Conservation (phyloP, 2,797 vertebrate species). For the Acanthurus leucopareius region DNA sequence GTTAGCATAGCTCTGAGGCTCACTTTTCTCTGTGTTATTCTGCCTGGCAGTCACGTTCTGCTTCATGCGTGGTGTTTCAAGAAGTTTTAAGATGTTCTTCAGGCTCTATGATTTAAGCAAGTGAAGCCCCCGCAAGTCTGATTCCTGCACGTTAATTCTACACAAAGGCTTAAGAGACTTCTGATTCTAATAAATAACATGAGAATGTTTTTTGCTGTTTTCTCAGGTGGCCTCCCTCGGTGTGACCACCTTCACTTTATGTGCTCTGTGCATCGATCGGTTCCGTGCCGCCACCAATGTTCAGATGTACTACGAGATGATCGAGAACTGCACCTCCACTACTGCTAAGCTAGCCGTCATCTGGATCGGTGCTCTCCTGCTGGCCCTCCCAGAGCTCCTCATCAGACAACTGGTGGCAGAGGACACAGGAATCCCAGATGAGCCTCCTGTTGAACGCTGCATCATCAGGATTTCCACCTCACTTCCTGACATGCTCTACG, state of each 20-base stretch:
- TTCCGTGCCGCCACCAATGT: conserved; percentile 96
- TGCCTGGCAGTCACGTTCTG: neutral
- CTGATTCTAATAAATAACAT: neutral
- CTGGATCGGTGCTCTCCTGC: conserved; percentile 94
- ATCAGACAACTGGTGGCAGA: conserved; percentile 93
- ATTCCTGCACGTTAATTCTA: neutral
- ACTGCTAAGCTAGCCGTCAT: conserved; percentile 95
- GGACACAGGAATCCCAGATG: conserved; percentile 69
- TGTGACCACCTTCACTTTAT: conserved; percentile 96
- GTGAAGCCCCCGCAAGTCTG: neutral
- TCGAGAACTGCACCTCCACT: conserved; percentile 95
- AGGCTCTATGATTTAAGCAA: neutral
- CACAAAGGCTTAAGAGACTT: neutral
- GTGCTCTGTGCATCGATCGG: conserved; percentile 96
- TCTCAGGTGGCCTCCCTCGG: conserved; percentile 94
- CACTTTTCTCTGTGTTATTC: neutral
- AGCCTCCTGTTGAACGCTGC: conserved; percentile 85
- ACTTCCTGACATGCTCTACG: conserved; percentile 94
- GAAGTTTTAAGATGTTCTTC: neutral
- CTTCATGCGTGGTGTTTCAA: neutral
- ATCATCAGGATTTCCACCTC: conserved; percentile 92
- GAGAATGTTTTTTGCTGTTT: conserved; percentile 33
- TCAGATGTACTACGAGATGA: conserved; percentile 98
- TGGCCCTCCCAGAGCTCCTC: conserved; percentile 94
- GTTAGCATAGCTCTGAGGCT: neutral